Evolutionary conservation across 1,140 invertebrate genomes (phyloP).

Genomic region (Cydia splendana): DNA sequence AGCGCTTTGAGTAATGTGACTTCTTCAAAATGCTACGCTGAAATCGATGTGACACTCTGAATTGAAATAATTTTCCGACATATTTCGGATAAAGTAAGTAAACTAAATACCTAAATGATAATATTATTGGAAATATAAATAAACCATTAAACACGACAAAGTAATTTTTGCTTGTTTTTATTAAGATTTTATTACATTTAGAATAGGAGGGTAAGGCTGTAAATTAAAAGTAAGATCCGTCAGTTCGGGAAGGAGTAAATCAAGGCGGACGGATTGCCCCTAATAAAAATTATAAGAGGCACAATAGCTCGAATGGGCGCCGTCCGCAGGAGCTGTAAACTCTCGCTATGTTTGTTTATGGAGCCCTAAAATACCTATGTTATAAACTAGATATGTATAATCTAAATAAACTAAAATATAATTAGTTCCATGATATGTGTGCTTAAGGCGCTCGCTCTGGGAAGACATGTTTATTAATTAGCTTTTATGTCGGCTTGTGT

Average conservation of each 20-base stretch:
- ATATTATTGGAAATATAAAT: constrained; percentile 33
- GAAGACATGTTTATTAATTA: constrained; percentile 45
- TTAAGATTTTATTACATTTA: constrained; percentile 71
- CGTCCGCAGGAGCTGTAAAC: constrained; percentile 76
- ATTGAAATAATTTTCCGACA: not conserved
- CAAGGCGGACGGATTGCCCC: constrained; percentile 78
- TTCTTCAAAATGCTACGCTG: constrained; percentile 9
- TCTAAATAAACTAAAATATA: constrained; percentile 76
- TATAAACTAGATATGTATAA: constrained; percentile 79
- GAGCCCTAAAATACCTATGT: constrained; percentile 74
- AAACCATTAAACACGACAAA: constrained; percentile 44
- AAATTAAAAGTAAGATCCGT: constrained; percentile 79
- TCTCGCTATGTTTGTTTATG: constrained; percentile 79
- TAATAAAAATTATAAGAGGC: constrained; percentile 80
- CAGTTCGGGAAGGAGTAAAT: constrained; percentile 79
- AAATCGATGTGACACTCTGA: not conserved
- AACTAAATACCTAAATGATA: not conserved
- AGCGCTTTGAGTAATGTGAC: constrained; percentile 9
- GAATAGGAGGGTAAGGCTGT: constrained; percentile 73
- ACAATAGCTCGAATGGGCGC: constrained; percentile 75
- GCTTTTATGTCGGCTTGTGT: constrained; percentile 41
- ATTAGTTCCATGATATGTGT: constrained; percentile 71
- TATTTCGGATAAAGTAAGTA: not conserved
- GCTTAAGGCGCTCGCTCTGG: constrained; percentile 46
- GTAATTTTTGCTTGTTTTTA: constrained; percentile 76